Evolutionary conservation across 2,888 invertebrate genomes (phyloP).

Genomic region (Melikaiella ostensackeni): DNA sequence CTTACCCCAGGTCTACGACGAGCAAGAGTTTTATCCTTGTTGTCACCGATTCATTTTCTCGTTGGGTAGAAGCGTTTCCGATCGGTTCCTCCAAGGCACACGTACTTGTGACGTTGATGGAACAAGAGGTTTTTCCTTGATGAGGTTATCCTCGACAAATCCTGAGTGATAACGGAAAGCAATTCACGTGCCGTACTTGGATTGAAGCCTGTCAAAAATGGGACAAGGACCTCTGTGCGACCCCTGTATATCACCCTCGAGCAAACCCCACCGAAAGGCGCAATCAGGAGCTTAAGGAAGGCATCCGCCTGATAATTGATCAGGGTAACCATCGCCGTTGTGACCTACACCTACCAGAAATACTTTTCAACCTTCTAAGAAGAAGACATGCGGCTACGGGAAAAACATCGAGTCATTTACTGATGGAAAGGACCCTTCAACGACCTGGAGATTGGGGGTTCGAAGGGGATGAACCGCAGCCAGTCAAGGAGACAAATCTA

Average conservation of each 20-base stretch:
- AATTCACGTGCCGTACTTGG: conserved; percentile 44
- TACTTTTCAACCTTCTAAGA: no score
- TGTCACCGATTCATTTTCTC: no score
- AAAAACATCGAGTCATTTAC: not conserved
- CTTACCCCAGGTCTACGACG: no score
- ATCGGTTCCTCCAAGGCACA: no score
- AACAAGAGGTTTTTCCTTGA: not conserved
- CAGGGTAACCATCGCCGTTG: not conserved
- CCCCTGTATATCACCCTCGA: not conserved
- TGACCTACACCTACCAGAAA: no score
- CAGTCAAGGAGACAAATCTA: not conserved
- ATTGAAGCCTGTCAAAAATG: conserved; percentile 44
- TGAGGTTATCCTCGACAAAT: not conserved
- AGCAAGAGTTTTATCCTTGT: no score
- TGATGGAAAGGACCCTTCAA: not conserved
- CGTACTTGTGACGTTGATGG: not conserved
- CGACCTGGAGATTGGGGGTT: not conserved
- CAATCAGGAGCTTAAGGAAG: not conserved
- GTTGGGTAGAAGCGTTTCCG: no score
- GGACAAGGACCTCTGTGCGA: conserved; percentile 49
- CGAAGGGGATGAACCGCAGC: not conserved
- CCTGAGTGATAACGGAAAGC: not conserved
- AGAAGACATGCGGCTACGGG: no score
- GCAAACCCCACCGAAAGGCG: not conserved
- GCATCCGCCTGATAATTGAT: not conserved